Evolutionary conservation across 2,797 vertebrate species (phyloP), one percentile per base, ranked within the genome.

Genomic region (Hipposideros larvatus): DNA sequence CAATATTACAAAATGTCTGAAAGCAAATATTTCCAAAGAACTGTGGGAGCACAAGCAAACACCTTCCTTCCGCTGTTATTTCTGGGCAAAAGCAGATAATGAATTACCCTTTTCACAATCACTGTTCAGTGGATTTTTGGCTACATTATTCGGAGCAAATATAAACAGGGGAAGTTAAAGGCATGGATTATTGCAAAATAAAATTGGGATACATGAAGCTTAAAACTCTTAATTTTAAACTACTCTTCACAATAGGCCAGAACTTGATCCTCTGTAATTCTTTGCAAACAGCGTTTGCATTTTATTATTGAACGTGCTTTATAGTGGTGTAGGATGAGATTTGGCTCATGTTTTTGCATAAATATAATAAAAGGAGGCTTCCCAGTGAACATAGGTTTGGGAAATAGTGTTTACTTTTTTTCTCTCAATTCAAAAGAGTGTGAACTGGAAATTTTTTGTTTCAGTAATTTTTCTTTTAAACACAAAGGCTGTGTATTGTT

Each of bases 221-320:
- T 97, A 97, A 97, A 98, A 97, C 96, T 97, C 97, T 97, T 98
- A 96, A 98, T 97, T 97, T 97, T 97, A 97, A 98, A 97, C 89
- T 73, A 86, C 94, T 97, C 74, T 80, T 92, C 77, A 97, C 95
- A 97, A 98, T 98, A 96, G 96, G 87, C 95, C 90, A 95, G 97
- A 97, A 96, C 65, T 97, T 97, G 97, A 98, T 97, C 97, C 97
- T 91, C 87, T 78, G 68, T 97, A 97, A 97, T 97, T 97, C 97
- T 97, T 90, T 90, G 95, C 96, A 97, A 98, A 97, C 93, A 96
- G 84, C 14, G 28, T 94, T 97, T 97, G 93, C 96, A 97, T 97
- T 97, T 98, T 95, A 97, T 98, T 97, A 97, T 93, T 22, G 57
- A 97, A 95, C 71, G 87, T 96, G 89, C 96, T 97, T 97, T 97